A percentile compares a stretch with the other conserved stretches of the same genome.
These are phyloP conservation scores for Trididemnum nubilum DNA, from an alignment of 23 tunicate genomes.

Conservation along the genomic window DNA sequence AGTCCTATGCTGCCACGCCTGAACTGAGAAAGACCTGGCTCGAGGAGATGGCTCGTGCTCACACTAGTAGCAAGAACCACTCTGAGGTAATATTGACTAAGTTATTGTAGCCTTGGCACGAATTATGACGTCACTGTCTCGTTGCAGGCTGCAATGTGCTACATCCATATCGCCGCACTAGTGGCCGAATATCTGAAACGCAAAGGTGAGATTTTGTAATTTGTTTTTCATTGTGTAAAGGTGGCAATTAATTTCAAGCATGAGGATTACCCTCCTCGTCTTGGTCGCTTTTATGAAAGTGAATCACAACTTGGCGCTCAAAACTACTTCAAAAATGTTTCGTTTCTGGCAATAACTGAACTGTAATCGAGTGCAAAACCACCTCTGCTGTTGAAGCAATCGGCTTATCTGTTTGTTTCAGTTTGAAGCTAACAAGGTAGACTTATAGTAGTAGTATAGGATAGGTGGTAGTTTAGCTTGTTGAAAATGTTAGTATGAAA, in stretches of 20 bases:
- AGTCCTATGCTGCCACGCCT: conserved; percentile 92
- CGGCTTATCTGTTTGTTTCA: too few species aligned
- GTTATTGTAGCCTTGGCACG: background rate
- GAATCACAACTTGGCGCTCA: background rate
- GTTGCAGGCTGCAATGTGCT: conserved; percentile 98
- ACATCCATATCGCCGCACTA: conserved; percentile 96
- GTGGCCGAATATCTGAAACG: conserved; percentile 90
- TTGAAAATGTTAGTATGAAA: too few species aligned
- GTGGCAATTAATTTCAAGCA: too few species aligned
- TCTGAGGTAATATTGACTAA: conserved; percentile 65
- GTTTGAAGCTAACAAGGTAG: too few species aligned
- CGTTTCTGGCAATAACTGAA: too few species aligned
- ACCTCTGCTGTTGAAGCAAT: too few species aligned
- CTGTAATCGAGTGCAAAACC: too few species aligned
- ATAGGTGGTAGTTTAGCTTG: too few species aligned
- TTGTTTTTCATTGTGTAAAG: too few species aligned
- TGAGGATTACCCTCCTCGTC: background rate
- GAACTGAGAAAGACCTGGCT: conserved; percentile 99
- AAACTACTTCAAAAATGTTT: too few species aligned
- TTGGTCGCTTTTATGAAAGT: background rate
- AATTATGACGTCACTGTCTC: background rate
- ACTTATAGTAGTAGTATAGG: too few species aligned
- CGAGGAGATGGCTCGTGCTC: conserved; percentile 92
- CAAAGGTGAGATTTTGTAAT: conserved; percentile 67
- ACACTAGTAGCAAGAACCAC: conserved; percentile 60